Conservation (phyloP, 2,113 vertebrate genomes). For the Alosa alosa region DNA sequence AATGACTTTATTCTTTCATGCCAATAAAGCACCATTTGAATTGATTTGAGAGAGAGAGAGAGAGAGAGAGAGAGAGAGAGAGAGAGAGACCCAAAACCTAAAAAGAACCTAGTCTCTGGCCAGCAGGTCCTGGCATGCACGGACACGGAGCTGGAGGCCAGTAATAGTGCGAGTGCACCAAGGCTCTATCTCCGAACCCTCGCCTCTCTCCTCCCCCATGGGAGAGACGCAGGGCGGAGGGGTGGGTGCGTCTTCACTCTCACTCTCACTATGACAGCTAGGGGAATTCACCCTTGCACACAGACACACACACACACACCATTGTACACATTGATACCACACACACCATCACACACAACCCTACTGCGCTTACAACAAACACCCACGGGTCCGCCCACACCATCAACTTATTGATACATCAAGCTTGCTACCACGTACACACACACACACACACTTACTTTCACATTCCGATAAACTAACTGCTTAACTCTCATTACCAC, state of each 20-base stretch:
- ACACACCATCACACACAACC: constrained; percentile 8
- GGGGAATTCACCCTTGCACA: constrained; percentile 44
- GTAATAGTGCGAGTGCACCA: not conserved
- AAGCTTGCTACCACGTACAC: not conserved
- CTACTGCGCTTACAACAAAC: constrained; percentile 19
- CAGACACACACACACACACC: constrained; percentile 16
- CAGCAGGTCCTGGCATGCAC: not conserved
- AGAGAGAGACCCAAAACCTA: no score
- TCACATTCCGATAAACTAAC: constrained; percentile 13
- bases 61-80: not conserved
- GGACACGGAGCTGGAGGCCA: no score
- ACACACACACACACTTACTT: constrained; percentile 18
- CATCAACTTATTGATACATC: not conserved
- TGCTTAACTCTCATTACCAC: not conserved
- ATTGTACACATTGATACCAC: not conserved
- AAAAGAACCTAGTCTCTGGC: no score
- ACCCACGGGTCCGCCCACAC: constrained; percentile 16
- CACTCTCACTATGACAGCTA: constrained; percentile 48
- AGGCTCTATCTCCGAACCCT: constrained; percentile 14
- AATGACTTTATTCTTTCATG: no score
- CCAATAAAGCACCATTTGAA: no score
- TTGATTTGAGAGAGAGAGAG: not conserved
- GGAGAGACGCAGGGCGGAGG: constrained; percentile 14
- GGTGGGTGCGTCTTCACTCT: constrained; percentile 43
- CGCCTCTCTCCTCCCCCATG: not conserved